phyloP scores from a whole-genome alignment of 2,888 invertebrate species.

The Chrysolina haemoptera region DNA sequence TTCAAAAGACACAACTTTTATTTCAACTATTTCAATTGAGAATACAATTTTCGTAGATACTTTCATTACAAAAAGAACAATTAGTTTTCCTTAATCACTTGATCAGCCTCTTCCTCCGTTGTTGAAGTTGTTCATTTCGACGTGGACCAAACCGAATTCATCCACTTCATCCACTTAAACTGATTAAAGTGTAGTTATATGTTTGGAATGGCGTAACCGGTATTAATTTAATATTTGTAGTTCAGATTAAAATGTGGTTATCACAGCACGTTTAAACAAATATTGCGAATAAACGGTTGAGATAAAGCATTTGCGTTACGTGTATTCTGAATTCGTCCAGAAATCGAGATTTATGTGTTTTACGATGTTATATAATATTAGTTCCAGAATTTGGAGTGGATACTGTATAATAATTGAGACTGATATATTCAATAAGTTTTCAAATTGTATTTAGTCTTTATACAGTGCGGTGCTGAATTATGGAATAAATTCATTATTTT shows the following conservation, averaged over 20 bases:
- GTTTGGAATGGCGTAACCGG: constrained; percentile 13
- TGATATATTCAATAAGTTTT: not conserved
- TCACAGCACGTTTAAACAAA: constrained; percentile 26
- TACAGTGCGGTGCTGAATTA: too few species aligned
- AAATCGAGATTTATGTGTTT: constrained; percentile 25
- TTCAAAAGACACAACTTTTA: too few species aligned
- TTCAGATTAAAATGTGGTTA: constrained; percentile 17
- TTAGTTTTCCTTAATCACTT: too few species aligned
- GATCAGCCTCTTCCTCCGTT: too few species aligned
- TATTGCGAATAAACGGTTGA: constrained; percentile 27
- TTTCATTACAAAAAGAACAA: too few species aligned
- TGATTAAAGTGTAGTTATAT: constrained; percentile 20
- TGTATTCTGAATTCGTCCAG: constrained; percentile 13
- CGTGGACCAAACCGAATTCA: not conserved
- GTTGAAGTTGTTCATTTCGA: too few species aligned
- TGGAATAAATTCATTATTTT: too few species aligned
- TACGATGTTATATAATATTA: not conserved
- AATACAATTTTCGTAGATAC: too few species aligned
- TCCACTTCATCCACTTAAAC: not conserved
- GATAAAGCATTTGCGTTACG: constrained; percentile 24
- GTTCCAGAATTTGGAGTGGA: not conserved
- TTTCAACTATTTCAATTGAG: too few species aligned
- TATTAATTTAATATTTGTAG: constrained; percentile 17
- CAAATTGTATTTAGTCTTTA: too few species aligned
- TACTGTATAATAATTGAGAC: not conserved